Base-by-base conservation (phyloP, 2,888 invertebrate genomes). In the Drosophila phalerata region DNA sequence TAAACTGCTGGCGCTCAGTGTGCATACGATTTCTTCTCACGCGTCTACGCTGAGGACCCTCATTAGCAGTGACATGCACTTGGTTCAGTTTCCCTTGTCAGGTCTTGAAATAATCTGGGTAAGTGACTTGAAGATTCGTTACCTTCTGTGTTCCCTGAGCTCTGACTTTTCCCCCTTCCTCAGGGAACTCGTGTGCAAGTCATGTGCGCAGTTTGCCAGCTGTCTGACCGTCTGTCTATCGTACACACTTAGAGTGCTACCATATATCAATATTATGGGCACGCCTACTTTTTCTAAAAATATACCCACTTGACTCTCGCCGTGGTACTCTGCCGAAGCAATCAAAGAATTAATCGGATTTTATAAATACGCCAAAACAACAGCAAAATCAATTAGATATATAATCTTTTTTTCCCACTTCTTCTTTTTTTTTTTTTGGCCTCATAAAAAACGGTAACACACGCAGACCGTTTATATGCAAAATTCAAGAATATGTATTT, bases 201-300 rank as follows among this genome's bases (percentile, higher is more conserved):
- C 82, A 85, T 79, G 69, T 76, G 73, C 77, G 77, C 80, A 73
- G 43, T 73, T 69, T 67, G 42, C 48, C 82, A 67, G 66, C 71
- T 69, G 51, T 37, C 40, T 22, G 49, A 68, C 43, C 13, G 17
- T 69, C 43, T 30, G 28, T 42, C 58, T 60, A n/a, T 19, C 19
- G 22, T 32, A 43, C 53, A 71, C 42, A 43, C 49, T 74, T 68
- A 53, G 60, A 87, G 80, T 73, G 80, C 62, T 66, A 25, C 61
- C 51, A 71, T 82, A 71, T 83, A 85, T 88, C 77, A 77, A 69
- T 79, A 72, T 57, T 48, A 30, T 45, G 53, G 51, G 52, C 85
- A 82, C 85, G 89, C 81, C 83, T 53, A 49, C 69, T 73, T 69
- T 74, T 69, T 62, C 87, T 88, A 83, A 60, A 86, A 68, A 88